Conservation (phyloP, 2,888 invertebrate genomes). For the Boloria euphrosyne region DNA sequence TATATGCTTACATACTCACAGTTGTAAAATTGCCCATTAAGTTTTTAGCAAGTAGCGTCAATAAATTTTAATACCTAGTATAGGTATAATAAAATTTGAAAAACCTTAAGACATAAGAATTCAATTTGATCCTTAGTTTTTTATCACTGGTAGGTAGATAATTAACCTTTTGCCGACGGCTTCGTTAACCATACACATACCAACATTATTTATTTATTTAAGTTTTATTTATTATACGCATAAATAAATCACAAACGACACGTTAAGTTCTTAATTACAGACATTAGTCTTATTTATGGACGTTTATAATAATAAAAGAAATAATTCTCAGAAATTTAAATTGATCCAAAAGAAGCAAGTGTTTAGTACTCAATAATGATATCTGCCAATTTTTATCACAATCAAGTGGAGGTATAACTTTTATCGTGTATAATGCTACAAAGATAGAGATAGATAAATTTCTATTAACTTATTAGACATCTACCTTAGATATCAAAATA, state of each 20-base stretch:
- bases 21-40: slow-evolving; percentile 43
- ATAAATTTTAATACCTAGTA: slow-evolving; percentile 42
- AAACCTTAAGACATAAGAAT: slow-evolving; percentile 43
- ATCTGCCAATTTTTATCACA: slow-evolving; percentile 19
- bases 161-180: slow-evolving; percentile 42
- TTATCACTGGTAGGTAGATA: slow-evolving; percentile 40
- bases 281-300: slow-evolving; percentile 39
- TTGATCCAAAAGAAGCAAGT: slow-evolving; percentile 21
- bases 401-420: not conserved
- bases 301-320: slow-evolving; percentile 32
- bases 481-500: no score
- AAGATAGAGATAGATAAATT: no score
- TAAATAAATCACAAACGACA: slow-evolving; percentile 40
- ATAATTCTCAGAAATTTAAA: slow-evolving; percentile 23
- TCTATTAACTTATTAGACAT: no score
- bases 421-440: no score
- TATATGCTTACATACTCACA: slow-evolving; percentile 29
- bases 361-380: slow-evolving; percentile 17
- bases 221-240: slow-evolving; percentile 37
- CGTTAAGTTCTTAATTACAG: slow-evolving; percentile 40
- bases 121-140: slow-evolving; percentile 44
- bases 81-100: slow-evolving; percentile 44
- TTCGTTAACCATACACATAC: slow-evolving; percentile 31
- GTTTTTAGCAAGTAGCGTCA: slow-evolving; percentile 44
- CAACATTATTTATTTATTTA: slow-evolving; percentile 37